Base-by-base conservation (phyloP, 2,888 invertebrate genomes). In the Leptinotarsa rubiginosa region DNA sequence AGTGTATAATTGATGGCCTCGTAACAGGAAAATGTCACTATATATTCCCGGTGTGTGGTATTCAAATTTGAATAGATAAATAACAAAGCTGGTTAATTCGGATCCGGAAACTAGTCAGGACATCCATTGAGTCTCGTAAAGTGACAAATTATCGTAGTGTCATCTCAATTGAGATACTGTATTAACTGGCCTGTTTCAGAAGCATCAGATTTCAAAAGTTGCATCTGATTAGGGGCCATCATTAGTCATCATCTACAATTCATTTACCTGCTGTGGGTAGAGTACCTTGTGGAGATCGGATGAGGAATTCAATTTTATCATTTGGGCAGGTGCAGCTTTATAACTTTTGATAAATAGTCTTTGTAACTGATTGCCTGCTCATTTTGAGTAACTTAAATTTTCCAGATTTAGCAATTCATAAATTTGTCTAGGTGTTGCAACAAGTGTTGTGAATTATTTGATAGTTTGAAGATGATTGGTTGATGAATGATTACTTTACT, bases 11-110 rank as follows among this genome's bases (percentile, higher is more conserved):
- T 56, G 56, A 56, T 56, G 5, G 22, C 56, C 20, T 15, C 56
- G 22, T 56, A 56, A 56, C 56, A 56, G 56, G 22, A 56, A 56
- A 56, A 22, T 56, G 56, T 56, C 56, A 56, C 15, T 56, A 56
- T 56, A 56, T 56, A 56, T 56, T 56, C 22, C 56, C 16, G 22
- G 56, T 56, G 56, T 56, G 56, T 56, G 56, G 56, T 20, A 56
- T 56, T 56, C 56, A 56, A 56, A 56, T 56, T 56, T 56, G 56
- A 56, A 56, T 56, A 56, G 56, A 56, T 56, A 56, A 56, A 56
- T 56, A 56, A 56, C 56, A 20, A 22, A 13, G 56, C 56, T 22
- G 22, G 56, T 56, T 56, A 15, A 56, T 56, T 56, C 56, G 25
- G 56, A 56, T 56, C 56, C 56, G 56, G 56, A 56, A 56, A 56